These are phyloP conservation scores for Colostygia pectinataria DNA, from an alignment of 2,888 invertebrate genomes.

Conservation along the genomic window DNA sequence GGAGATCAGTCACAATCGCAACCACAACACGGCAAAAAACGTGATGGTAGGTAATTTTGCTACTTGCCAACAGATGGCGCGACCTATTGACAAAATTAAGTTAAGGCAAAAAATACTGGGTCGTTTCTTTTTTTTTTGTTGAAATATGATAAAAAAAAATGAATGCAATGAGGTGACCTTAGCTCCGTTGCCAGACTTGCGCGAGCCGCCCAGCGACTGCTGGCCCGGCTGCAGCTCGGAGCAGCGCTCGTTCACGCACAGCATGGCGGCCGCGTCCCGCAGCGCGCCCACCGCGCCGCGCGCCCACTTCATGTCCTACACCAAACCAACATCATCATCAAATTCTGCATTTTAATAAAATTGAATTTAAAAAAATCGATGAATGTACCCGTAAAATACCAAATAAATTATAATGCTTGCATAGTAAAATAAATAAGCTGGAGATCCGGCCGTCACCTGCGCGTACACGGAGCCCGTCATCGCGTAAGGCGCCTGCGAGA, in stretches of 20 bases:
- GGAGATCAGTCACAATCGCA: no score
- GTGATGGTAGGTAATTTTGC: background rate
- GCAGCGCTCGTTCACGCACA: conserved; percentile 93
- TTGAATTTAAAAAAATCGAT: no score
- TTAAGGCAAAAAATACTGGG: no score
- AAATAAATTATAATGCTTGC: no score
- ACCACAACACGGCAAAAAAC: no score
- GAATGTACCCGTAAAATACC: no score
- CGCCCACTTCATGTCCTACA: conserved; percentile 57
- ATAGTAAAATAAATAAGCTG: no score
- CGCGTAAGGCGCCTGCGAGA: conserved; percentile 74
- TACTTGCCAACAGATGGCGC: conserved; percentile 4
- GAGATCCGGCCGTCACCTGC: conserved; percentile 6
- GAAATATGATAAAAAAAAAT: no score
- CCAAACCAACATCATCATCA: no score
- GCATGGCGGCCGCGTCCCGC: conserved; percentile 80
- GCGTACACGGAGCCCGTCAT: conserved; percentile 16
- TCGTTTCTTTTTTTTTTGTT: no score
- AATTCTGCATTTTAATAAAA: no score
- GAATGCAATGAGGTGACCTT: conserved; percentile 79
- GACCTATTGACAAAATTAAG: background rate
- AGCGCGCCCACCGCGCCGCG: conserved; percentile 89
- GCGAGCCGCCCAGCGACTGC: conserved; percentile 96
- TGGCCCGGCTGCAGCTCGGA: conserved; percentile 98
- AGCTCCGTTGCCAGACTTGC: conserved; percentile 96